phyloP scores from a whole-genome alignment of 2,113 vertebrate species.

The Coturnix japonica region DNA sequence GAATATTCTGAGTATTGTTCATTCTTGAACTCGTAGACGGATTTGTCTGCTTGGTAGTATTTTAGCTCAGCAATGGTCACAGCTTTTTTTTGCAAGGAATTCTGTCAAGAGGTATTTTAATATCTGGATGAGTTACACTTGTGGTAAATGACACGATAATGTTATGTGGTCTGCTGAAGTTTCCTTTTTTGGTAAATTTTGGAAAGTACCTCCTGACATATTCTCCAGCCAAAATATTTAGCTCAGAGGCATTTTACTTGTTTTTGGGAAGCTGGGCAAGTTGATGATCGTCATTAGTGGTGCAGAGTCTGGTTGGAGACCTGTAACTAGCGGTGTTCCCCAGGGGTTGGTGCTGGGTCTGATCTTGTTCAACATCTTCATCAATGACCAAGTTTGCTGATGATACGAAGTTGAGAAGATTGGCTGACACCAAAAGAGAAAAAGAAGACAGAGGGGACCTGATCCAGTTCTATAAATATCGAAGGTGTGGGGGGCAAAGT shows the following conservation, averaged over 20 bases:
- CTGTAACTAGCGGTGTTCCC: no score
- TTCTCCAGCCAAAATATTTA: not conserved
- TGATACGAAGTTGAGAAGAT: no score
- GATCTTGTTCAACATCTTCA: no score
- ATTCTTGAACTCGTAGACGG: not conserved
- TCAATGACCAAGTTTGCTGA: no score
- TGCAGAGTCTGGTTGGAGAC: no score
- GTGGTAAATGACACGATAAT: not conserved
- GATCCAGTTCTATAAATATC: no score
- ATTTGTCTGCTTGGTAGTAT: not conserved
- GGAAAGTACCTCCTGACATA: not conserved
- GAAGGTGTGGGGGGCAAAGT: no score
- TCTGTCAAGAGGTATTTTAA: not conserved
- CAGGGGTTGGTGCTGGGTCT: no score
- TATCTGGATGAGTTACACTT: not conserved
- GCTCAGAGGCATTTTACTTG: not conserved
- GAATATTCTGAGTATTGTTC: not conserved
- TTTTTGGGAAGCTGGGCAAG: not conserved
- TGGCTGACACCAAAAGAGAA: no score
- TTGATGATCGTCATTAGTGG: not conserved
- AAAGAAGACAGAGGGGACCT: no score
- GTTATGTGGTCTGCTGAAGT: not conserved
- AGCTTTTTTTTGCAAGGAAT: not conserved
- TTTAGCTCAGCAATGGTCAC: not conserved
- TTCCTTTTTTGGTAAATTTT: not conserved